These are phyloP conservation scores for Pachypsylla venusta DNA, from an alignment of 1,140 invertebrate genomes.

Conservation along the genomic window DNA sequence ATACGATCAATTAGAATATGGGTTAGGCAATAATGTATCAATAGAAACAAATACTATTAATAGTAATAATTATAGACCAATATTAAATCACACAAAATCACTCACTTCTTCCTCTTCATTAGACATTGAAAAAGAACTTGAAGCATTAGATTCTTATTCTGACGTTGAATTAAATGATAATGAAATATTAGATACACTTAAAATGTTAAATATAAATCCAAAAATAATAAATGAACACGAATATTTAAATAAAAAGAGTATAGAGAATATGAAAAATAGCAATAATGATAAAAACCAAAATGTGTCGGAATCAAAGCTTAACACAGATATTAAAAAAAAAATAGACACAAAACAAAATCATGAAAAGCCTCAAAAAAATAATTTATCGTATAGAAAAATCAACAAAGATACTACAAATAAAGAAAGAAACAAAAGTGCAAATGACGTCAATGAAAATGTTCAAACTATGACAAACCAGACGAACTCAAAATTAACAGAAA, in stretches of 20 bases:
- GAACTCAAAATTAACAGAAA: too few relatives aligned
- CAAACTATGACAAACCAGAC: too few relatives aligned
- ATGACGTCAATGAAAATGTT: too few relatives aligned
- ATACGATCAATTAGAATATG: constrained; percentile 20
- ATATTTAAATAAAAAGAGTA: background rate
- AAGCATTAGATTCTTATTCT: constrained; percentile 3
- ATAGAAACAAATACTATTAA: background rate
- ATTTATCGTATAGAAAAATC: too few relatives aligned
- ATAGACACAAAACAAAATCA: too few relatives aligned
- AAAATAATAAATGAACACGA: background rate
- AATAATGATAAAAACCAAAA: too few relatives aligned
- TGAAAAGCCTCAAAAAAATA: too few relatives aligned
- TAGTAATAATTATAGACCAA: background rate
- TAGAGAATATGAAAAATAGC: too few relatives aligned
- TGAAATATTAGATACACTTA: background rate
- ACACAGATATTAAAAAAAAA: too few relatives aligned
- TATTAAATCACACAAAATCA: background rate
- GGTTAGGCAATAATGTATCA: constrained; percentile 1
- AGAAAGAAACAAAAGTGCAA: too few relatives aligned
- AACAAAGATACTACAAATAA: too few relatives aligned
- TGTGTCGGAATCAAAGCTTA: too few relatives aligned
- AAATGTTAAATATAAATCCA: constrained; percentile 2
- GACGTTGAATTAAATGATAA: background rate
- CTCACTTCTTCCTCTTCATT: background rate
- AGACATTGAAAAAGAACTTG: background rate